Evolutionary conservation across 2,888 invertebrate species (phyloP), one percentile per base, ranked within the genome.

Genomic region (Tyria jacobaeae): DNA sequence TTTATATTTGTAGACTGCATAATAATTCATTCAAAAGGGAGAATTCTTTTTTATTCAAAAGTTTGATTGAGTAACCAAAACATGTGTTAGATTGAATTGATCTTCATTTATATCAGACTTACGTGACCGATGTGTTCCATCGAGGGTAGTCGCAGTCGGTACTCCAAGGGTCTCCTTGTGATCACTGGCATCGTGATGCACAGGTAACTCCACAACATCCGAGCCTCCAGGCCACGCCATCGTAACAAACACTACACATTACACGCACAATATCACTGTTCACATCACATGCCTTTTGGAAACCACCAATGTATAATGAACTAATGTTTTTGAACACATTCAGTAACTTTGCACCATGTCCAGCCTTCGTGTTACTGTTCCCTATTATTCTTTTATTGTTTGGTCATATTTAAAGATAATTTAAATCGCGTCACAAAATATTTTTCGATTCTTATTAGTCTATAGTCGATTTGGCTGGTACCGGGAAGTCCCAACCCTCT

Each of bases 141-240:
- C 85, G 50, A 80, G 17, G 44, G 84, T 79, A 0, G 83, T 75
- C 7, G 86, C 61, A 9, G 57, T 65, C 0, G 88, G 87, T 39
- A 83, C 79, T 4, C 80, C 68, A 14, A 83, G 80, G 21, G 67
- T 62, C 55, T 79, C 78, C 0, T 31, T 76, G 1, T 67, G 70
- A 12, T 72, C 68, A 39, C 64, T 71, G 39, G 65, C 56, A 17
- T 64, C 64, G 21, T 71, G 79, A 48, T 87, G 89, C 71, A 89
- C 74, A 17, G 91, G 84, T 73, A 93, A 82, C 64, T 92, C 92
- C 77, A 90, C 91, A 14, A 84, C 82, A 48, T 89, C 92, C 66
- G 88, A 82, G 67, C 90, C 91, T 21, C 89, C 92, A 10, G 93
- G 93, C 93, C 93, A 94, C 81, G 93, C 93, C 93, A 94, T 92